Evolutionary conservation across 1,140 invertebrate species (phyloP).

Genomic region (Muscidifurax raptorellus): DNA sequence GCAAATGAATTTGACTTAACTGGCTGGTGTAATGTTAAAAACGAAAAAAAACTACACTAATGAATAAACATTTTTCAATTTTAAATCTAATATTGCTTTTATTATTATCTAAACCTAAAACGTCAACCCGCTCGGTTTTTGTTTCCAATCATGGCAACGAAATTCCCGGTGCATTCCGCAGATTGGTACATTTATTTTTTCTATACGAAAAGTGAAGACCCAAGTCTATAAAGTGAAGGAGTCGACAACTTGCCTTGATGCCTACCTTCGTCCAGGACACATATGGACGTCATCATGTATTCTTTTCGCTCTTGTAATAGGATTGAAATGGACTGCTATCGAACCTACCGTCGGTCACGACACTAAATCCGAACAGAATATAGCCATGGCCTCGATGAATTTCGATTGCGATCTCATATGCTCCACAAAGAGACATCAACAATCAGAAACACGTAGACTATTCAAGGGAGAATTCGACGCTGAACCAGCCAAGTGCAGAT

Average conservation of each 20-base stretch:
- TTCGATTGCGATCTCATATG: conserved; percentile 27
- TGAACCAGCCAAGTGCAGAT: conserved; percentile 28
- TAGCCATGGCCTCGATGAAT: conserved; percentile 42
- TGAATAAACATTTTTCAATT: neutral
- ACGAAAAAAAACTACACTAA: neutral
- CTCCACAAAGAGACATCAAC: neutral
- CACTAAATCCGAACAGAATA: neutral
- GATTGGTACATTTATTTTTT: no score
- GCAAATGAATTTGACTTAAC: neutral
- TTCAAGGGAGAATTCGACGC: neutral
- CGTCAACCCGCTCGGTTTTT: neutral
- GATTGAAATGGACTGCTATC: no score
- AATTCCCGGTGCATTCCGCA: neutral
- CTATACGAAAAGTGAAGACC: no score
- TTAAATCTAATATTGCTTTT: neutral
- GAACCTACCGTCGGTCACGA: no score
- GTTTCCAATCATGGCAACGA: neutral
- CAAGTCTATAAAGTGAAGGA: no score
- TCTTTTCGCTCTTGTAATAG: no score
- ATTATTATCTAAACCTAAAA: neutral
- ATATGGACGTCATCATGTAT: no score
- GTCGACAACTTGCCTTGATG: no score
- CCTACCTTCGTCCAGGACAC: no score
- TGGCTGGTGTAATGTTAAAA: neutral
- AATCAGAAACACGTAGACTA: neutral